Evolutionary conservation across 2,113 vertebrate species (phyloP).

Genomic region (Chionis minor): DNA sequence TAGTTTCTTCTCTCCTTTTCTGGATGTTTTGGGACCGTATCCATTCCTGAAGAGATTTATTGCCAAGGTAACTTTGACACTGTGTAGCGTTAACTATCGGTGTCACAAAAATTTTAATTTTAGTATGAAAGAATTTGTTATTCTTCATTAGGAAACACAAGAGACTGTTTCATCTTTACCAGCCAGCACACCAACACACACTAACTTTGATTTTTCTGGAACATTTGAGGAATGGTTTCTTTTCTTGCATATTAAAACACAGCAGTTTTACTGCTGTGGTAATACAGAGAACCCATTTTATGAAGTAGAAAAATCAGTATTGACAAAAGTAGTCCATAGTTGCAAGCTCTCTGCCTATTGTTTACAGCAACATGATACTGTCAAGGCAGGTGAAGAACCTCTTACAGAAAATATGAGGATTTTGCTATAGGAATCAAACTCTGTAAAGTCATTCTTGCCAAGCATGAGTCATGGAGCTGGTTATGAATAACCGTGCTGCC

Average conservation of each 20-base stretch:
- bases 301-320: background rate
- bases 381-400: background rate
- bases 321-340: background rate
- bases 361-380: background rate
- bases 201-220: background rate
- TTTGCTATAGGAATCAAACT: background rate
- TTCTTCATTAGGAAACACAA: background rate
- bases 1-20: slow-evolving; percentile 67
- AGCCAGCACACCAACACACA: background rate
- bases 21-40: slow-evolving; percentile 71
- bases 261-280: background rate
- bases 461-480: background rate
- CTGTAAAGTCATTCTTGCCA: background rate
- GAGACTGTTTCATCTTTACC: background rate
- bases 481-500: background rate
- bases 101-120: background rate
- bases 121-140: background rate
- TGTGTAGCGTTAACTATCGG: background rate
- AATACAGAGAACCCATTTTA: background rate
- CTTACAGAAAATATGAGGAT: background rate
- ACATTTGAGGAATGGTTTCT: background rate
- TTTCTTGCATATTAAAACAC: background rate
- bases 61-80: slow-evolving; percentile 62
- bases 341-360: background rate
- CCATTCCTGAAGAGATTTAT: slow-evolving; percentile 73